These are phyloP conservation scores for Masnerella sp. DNA, from an alignment of 2,888 invertebrate genomes.

Conservation along the genomic window DNA sequence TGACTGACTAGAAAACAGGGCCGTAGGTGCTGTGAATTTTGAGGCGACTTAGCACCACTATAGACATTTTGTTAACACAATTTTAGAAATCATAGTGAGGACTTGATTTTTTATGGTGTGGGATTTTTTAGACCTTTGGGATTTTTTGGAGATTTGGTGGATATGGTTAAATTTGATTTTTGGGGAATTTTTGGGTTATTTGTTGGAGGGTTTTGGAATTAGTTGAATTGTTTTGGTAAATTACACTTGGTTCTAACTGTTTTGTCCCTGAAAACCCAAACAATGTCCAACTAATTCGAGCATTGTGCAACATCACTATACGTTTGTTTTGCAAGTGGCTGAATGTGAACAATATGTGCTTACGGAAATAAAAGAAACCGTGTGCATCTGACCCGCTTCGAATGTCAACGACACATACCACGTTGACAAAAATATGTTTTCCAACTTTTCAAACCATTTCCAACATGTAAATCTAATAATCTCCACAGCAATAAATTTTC, in stretches of 20 bases:
- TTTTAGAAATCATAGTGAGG: too few species aligned
- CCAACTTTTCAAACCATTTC: too few species aligned
- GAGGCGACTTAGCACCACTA: neutral
- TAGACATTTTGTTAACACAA: neutral
- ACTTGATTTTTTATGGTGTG: too few species aligned
- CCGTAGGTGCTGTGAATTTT: constrained; percentile 13
- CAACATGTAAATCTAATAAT: too few species aligned
- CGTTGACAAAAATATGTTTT: constrained; percentile 8
- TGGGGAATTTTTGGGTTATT: too few species aligned
- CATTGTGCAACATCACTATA: constrained; percentile 10
- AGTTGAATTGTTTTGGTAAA: too few species aligned
- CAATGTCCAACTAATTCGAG: constrained; percentile 5
- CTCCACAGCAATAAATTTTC: too few species aligned
- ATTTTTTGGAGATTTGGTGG: too few species aligned
- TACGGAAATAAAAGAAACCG: constrained; percentile 49
- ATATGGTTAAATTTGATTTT: too few species aligned
- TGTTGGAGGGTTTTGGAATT: too few species aligned
- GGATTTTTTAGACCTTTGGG: too few species aligned
- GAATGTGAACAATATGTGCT: constrained; percentile 41
- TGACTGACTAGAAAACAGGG: constrained; percentile 47
- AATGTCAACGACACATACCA: constrained; percentile 39
- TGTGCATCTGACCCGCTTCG: constrained; percentile 36
- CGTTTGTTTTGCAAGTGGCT: constrained; percentile 33
- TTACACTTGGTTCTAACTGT: too few species aligned
- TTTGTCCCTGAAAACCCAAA: constrained; percentile 2